Percentiles rank a stretch among this genome's conserved stretches.
Conservation (phyloP, 2,797 vertebrate species). For the Pagetopsis macropterus region DNA sequence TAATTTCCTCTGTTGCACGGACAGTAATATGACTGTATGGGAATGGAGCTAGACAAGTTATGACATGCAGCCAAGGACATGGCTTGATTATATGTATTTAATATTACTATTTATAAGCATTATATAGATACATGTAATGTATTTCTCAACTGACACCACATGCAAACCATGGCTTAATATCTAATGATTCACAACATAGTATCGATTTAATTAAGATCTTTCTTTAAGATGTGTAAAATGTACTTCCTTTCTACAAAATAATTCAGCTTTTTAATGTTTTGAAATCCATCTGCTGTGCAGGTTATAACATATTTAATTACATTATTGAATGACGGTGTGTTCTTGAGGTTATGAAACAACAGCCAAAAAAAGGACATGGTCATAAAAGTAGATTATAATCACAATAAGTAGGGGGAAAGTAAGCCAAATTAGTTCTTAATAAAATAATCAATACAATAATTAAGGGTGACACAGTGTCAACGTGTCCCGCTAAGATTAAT, state of each 20-base stretch:
- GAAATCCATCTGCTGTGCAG: too few species aligned
- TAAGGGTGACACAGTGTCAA: neutral
- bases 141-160: neutral
- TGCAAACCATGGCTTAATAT: neutral
- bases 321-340: too few species aligned
- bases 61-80: neutral
- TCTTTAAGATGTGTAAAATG: too few species aligned
- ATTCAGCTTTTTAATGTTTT: too few species aligned
- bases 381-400: neutral
- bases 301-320: too few species aligned
- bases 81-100: neutral
- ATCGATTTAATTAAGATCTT: too few species aligned
- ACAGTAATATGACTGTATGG: neutral
- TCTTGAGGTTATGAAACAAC: neutral
- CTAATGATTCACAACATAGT: neutral
- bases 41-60: neutral
- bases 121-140: too few species aligned
- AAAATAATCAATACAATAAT: conserved; percentile 1
- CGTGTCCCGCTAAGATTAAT: conserved; percentile 9
- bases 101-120: neutral
- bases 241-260: too few species aligned
- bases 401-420: neutral
- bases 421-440: neutral
- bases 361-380: neutral
- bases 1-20: neutral